These are phyloP conservation scores for Cricetomys ansorgei DNA, from an alignment of 2,113 vertebrate genomes.

Conservation along the genomic window DNA sequence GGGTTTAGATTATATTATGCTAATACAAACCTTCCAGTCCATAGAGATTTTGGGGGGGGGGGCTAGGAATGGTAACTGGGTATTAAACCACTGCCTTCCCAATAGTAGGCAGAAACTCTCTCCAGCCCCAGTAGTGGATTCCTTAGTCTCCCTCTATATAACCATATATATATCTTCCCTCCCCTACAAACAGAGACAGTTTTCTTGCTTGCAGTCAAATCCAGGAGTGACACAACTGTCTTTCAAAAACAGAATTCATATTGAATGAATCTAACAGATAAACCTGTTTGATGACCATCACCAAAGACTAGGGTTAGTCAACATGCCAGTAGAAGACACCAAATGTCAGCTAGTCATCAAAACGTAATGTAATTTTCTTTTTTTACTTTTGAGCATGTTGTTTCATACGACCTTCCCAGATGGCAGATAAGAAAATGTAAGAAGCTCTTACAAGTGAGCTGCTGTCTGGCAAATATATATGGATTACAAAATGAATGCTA, in stretches of 20 bases:
- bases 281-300: not conserved
- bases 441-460: not conserved
- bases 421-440: not conserved
- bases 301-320: not conserved
- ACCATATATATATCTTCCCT: no score
- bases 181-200: not conserved
- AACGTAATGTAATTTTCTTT: not conserved
- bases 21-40: constrained; percentile 7
- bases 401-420: not conserved
- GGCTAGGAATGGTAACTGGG: not conserved
- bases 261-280: not conserved
- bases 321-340: constrained; percentile 8
- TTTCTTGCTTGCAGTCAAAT: not conserved
- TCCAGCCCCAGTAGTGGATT: not conserved
- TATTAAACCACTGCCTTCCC: not conserved
- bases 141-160: no score
- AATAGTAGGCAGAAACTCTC: not conserved
- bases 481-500: not conserved
- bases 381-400: not conserved
- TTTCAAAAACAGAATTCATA: not conserved
- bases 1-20: not conserved
- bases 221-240: not conserved
- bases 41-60: not conserved
- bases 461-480: not conserved
- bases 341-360: not conserved